Base-by-base conservation (phyloP, 2,888 invertebrate genomes). In the Epsilonema sp. region DNA sequence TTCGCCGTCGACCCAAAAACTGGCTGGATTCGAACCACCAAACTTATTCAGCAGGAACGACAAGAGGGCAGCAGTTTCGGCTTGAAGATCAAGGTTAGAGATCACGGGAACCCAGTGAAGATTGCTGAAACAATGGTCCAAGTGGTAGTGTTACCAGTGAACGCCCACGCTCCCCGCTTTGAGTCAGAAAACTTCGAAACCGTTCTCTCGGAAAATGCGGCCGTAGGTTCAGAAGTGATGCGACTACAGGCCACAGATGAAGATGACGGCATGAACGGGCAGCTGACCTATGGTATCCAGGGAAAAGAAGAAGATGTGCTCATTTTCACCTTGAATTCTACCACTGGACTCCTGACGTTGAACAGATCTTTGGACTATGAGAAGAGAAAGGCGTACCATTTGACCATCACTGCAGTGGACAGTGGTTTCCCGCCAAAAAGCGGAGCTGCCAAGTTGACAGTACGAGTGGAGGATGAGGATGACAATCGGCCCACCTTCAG, bases 201-300 rank as follows among this genome's bases (percentile, higher is more conserved):
- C 0, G 80, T 83, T 51, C 82, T 90, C 1, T 81, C 83, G 1
- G 89, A 90, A 72, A 86, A 85, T 65, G 84, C 84, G 62, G 80
- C 82, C 0, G 70, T 84, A 0, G 83, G 84, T 1, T 79, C 83
- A 1, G 78, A 80, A 0, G 83, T 90, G 53, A 67, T 85, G 2
- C 82, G 80, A 1, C 78, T 90, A 0, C 78, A 75, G 52, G 89
- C 89, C 2, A 76, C 77, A 1, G 90, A 90, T 64, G 74, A 74
- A 50, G 90, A 90, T 61, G 22, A 23, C 48, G 87, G 89, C 0
- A 82, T 86, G 0, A 90, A 90, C 64, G 89, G 89, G 3, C 78
- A 84, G 71, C 73, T 90, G 0, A 70, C 79, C 11, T 90, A 86
- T 65, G 73, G 76, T 37, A n/a, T 45, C 5, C 5, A 26, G 26